Conservation (phyloP, 2,113 vertebrate genomes). For the Chloroceryle aenea region DNA sequence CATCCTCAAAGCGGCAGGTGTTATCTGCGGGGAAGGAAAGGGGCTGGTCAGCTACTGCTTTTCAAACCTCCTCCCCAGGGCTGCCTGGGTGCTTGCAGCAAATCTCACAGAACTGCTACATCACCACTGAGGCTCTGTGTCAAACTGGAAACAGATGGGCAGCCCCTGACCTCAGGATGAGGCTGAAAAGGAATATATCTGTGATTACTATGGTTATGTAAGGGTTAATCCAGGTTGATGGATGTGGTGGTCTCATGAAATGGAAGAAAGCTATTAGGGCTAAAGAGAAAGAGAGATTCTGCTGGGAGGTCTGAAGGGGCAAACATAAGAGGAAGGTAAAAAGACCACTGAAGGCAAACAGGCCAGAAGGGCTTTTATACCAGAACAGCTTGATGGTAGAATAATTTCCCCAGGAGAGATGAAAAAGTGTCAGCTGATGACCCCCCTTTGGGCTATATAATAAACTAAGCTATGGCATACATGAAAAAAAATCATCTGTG, state of each 20-base stretch:
- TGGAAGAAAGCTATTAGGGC: not conserved
- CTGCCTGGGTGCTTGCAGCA: not conserved
- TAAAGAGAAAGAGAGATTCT: not conserved
- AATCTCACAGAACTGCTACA: not conserved
- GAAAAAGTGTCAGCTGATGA: not conserved
- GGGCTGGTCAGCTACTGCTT: not conserved
- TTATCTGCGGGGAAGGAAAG: conserved; percentile 76
- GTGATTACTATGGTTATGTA: not conserved
- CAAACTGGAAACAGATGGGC: not conserved
- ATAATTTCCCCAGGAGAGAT: conserved; percentile 30
- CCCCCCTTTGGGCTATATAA: not conserved
- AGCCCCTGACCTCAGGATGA: not conserved
- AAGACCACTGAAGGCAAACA: not conserved
- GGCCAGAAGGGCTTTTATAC: not conserved
- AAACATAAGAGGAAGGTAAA: not conserved
- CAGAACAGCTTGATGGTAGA: not conserved
- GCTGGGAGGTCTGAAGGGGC: not conserved
- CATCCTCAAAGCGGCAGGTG: conserved; percentile 93
- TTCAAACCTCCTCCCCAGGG: not conserved
- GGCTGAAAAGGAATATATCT: not conserved
- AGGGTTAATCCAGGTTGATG: not conserved
- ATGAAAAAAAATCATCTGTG: not conserved
- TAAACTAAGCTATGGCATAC: conserved; percentile 26
- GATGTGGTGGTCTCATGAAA: not conserved
- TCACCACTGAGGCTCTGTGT: not conserved